Base-by-base conservation (phyloP, 2,888 invertebrate genomes). In the Agrotis puta region DNA sequence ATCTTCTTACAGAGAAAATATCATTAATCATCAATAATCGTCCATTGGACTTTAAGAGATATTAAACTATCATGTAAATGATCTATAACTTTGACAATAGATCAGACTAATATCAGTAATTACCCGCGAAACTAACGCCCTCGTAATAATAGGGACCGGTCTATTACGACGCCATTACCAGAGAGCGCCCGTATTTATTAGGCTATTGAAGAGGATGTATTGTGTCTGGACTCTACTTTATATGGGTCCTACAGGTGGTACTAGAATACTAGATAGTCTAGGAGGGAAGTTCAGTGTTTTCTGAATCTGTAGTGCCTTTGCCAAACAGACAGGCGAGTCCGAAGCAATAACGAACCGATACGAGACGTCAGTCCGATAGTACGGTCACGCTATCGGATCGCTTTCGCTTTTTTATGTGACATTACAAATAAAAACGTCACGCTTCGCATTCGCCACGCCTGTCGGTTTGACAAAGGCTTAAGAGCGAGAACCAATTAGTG, bases 21-120 rank as follows among this genome's bases (percentile, higher is more conserved):
- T 5, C 0, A 54, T n/a, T 56, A 5, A 27, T 13, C 54, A 56
- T 33, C 27, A 56, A 45, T 13, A n/a, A n/a, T 9, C 16, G 16
- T 22, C 4, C 16, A 50, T 50, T 64, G 2, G 18, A 70, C 22
- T 61, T 13, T 56, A 20, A 11, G 20, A 22, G 13, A 7, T 27
- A 53, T 58, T 47, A 48, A 77, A 54, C 47, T 53, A 24, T 20
- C 22, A 27, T 71, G 48, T 18, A 45, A 77, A 77, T 70, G 18
- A 39, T 45, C 58, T 18, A 50, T 57, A 59, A 66, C 51, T 39
- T 47, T 58, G 69, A 70, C 76, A 82, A 80, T 65, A 75, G 83
- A 83, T 74, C 33, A 50, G 11, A 18, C 53, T 80, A 74, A 77
- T 73, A 70, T 61, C 74, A 47, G 67, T 74, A 73, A 83, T 85